Base-by-base conservation (phyloP, 2,888 invertebrate genomes). In the Spatulosminthurus flaviceps region DNA sequence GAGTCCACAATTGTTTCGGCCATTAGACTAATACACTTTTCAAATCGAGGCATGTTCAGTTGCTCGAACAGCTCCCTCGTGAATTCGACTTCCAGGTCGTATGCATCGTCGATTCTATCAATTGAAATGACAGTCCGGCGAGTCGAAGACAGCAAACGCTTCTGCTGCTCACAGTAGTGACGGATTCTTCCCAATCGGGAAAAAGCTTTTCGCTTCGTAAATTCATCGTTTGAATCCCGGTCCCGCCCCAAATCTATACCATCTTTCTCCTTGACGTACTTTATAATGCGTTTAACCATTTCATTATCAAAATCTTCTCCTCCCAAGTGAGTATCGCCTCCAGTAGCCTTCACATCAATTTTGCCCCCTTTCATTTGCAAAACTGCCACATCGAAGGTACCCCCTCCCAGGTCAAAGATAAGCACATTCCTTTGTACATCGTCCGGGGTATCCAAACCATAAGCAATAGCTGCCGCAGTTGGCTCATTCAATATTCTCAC, bases 41-140 rank as follows among this genome's bases (percentile, higher is more conserved):
- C 21, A 51, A 80, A 80, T 0, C 34, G 9, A 1, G 11, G 7
- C 41, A 26, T 51, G 71, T 80, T 80, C 19, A 82, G 41, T 19
- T 66, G 42, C 21, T 82, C 78, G 66, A 82, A 79, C n/a, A 66
- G 41, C 24, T 79, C 79, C 24, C 79, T 41, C 9, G 76, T 78
- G 2, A 82, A 26, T 4, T 4, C 24, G 0, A 77, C 79, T 13
- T 69, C 34, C 2, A 82, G 51, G 61, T 82, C 79, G 13, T 64
- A 29, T 7, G 60, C 19, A 24, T 72, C 72, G 28, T 67, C 66
- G 28, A 76, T 51, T 13, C 41, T 19, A 11, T 67, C 51, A 28
- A 76, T 41, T 9, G 13, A 4, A n/a, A 76, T 66, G 66, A 22
- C 7, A 22, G 43, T 43, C 1, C 26, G 34, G 4, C n/a, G n/a